Conservation (phyloP, 1,140 invertebrate species). For the Parapsyche elsis region DNA sequence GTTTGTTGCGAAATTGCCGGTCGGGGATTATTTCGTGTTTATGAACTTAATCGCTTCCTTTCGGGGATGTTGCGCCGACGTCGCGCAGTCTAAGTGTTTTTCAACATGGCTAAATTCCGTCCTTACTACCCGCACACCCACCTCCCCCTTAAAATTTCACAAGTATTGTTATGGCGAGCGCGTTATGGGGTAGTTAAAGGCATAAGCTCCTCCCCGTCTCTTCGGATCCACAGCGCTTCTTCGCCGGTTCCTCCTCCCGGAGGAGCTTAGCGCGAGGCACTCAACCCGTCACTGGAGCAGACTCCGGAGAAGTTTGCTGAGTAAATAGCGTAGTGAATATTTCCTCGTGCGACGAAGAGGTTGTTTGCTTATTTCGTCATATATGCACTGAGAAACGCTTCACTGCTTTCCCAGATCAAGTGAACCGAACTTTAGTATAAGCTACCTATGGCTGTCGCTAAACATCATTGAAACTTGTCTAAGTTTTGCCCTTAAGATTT, state of each 20-base stretch:
- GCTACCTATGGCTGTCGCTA: too few species aligned
- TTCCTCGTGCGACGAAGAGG: background rate
- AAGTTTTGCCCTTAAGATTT: too few species aligned
- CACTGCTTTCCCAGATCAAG: background rate
- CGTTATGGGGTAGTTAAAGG: constrained; percentile 13
- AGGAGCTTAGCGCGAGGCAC: constrained; percentile 36
- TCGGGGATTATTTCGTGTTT: constrained; percentile 17
- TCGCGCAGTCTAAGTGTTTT: constrained; percentile 3
- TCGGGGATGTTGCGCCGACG: background rate
- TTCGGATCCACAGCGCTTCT: background rate
- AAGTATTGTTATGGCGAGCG: constrained; percentile 33
- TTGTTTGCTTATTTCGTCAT: constrained; percentile 41
- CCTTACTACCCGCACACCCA: background rate
- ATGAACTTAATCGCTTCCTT: constrained; percentile 4
- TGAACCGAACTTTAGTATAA: background rate
- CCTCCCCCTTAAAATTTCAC: constrained; percentile 24
- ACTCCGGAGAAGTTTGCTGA: constrained; percentile 34
- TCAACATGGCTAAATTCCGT: background rate
- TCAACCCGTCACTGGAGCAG: constrained; percentile 27
- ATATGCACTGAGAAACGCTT: background rate
- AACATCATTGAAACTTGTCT: too few species aligned
- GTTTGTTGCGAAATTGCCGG: background rate
- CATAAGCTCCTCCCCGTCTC: background rate
- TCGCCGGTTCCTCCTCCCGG: background rate
- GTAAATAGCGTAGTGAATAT: constrained; percentile 44